phyloP scores from a whole-genome alignment of 2,113 vertebrate species.

The Petrocephalus zakoni region DNA sequence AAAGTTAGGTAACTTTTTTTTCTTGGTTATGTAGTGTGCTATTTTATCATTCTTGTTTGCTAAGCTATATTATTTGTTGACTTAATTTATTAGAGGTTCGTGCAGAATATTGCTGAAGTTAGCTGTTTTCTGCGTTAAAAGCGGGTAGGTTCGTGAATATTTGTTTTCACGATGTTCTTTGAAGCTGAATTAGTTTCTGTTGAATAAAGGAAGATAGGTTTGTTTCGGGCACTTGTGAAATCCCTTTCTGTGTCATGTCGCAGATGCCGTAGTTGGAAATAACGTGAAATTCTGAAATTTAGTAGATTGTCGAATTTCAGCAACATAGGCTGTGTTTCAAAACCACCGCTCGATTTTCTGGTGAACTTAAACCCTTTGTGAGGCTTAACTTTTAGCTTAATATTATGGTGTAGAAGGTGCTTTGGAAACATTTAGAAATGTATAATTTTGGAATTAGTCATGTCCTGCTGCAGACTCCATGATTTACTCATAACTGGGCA shows the following conservation, averaged over 20 bases:
- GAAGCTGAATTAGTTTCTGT: background rate
- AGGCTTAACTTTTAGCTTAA: background rate
- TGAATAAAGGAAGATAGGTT: background rate
- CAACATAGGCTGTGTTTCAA: background rate
- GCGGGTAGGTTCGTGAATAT: background rate
- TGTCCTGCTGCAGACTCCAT: background rate
- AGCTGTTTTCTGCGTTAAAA: background rate
- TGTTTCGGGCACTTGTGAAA: background rate
- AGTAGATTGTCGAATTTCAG: background rate
- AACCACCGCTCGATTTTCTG: background rate
- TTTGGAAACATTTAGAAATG: background rate
- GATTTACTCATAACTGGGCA: background rate
- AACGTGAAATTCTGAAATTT: background rate
- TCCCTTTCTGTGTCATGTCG: background rate
- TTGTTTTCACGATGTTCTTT: background rate
- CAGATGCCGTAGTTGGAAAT: background rate
- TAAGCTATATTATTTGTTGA: background rate
- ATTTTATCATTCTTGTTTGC: conserved; percentile 7
- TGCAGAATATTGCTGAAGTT: background rate
- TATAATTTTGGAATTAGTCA: background rate
- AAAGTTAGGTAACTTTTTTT: conserved; percentile 45
- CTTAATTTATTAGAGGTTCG: background rate
- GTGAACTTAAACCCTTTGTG: background rate
- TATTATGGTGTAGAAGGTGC: background rate
- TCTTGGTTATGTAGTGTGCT: conserved; percentile 21